Base-by-base conservation (phyloP, 2,888 invertebrate genomes). In the Sepioteuthis lessoniana region DNA sequence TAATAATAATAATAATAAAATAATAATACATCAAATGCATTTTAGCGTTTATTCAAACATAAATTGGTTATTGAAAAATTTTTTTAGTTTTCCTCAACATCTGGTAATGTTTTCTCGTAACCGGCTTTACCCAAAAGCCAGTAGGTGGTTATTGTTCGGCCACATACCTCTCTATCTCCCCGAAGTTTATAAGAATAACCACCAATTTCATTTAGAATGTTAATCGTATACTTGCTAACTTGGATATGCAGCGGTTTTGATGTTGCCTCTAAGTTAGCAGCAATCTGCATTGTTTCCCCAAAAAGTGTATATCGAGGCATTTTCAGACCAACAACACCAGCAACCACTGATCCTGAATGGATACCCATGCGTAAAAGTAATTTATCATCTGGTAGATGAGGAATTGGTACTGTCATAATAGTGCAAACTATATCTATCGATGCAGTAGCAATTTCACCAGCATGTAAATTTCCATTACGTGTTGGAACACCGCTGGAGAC, bases 121-220 rank as follows among this genome's bases (percentile, higher is more conserved):
- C 97, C 97, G 21, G 97, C 96, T 95, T 97, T 97, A 25, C 97
- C 97, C 93, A 95, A 95, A 60, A 97, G 95, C 97, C 97, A 97
- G 95, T 96, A 97, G 8, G 97, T 97, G 47, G 96, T 96, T 94
- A 96, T 96, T 10, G 76, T 35, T n/a, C 46, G 35, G 94, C 95
- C 95, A 95, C 95, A 95, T 21, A 95, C 95, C 95, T 95, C 95
- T 94, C 95, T 94, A 46, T 95, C 95, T 94, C 95, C 95, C 93
- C 95, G 94, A 93, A 95, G 95, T 28, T 95, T 95, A 16, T 95
- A 93, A 76, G 94, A 93, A 93, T 95, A 96, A 25, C 96, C 95
- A 38, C 95, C 95, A 16, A 96, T 93, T 94, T 95, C 94, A 55
- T 94, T 94, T 38, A 96, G 93, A 76, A 95, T 95, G 35, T 95